Percentiles rank a stretch among this genome's conserved stretches.
These are phyloP conservation scores for Siderastrea siderea DNA, from an alignment of 92 coral and sea anemone species.

Conservation along the genomic window DNA sequence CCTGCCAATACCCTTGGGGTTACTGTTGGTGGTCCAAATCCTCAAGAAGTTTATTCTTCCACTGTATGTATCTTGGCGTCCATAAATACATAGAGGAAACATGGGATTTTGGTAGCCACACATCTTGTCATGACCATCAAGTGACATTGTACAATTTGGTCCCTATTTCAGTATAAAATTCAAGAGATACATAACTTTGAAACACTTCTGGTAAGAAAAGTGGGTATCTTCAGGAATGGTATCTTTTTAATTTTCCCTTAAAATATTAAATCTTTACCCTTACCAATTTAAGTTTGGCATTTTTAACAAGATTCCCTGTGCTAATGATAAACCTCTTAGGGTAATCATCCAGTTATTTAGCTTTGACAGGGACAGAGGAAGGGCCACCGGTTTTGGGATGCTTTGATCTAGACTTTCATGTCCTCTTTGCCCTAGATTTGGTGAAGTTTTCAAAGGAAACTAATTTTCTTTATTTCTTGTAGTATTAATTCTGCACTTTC, in stretches of 20 bases:
- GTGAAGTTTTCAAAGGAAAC: no score
- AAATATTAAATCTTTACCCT: neutral
- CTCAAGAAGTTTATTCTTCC: no score
- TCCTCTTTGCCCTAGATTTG: no score
- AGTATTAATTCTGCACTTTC: no score
- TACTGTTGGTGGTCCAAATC: no score
- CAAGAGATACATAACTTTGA: neutral
- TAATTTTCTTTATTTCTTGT: no score
- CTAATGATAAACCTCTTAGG: constrained; percentile 18
- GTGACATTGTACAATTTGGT: constrained; percentile 65
- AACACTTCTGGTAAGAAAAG: constrained; percentile 19
- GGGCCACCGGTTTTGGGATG: neutral
- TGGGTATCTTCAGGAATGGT: constrained; percentile 29
- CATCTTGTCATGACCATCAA: constrained; percentile 82
- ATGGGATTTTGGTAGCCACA: constrained; percentile 84
- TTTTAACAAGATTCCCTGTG: constrained; percentile 20
- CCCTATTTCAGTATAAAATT: constrained; percentile 47
- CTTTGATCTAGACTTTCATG: no score
- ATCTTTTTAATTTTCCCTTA: neutral
- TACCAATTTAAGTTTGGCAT: constrained; percentile 1
- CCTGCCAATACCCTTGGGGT: no score
- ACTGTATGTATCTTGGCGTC: no score
- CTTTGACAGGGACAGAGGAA: neutral
- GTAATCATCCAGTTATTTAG: no score
- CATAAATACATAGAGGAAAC: constrained; percentile 44